Evolutionary conservation across 2,888 invertebrate genomes (phyloP), one percentile per base, ranked within the genome.

Genomic region (Aspidiotus destructor): DNA sequence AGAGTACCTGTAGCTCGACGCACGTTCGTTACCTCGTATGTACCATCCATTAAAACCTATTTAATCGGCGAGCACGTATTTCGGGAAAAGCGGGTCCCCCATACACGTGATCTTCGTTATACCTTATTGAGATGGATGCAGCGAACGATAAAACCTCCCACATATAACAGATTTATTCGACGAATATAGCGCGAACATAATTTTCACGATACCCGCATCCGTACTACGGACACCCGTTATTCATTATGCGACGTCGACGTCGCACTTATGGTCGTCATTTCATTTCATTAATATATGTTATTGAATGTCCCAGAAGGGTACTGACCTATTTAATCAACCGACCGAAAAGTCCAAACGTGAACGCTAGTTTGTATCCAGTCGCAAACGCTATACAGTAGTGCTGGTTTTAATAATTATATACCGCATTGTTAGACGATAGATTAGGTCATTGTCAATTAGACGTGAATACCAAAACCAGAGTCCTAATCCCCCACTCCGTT

Each of bases 381-480:
- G n/a, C 40, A 8, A 28, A 28, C 60, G n/a, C 13, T 44, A 60
- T 42, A 42, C 42, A 40, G 58, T 58, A 40, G 41, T 61, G n/a
- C 44, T 61, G n/a, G 41, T 60, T 40, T 28, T n/a, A 41, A 55
- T 64, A 48, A 48, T 57, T 48, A 58, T 58, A 40, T 16, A 16
- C 28, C 48, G 48, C 13, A 17, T 48, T 63, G 11, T 17, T 16
- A 52, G 15, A 10, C 54, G 16, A 13, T 13, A 40, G 54, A 63
- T 63, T 64, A 64, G 64, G 64, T 64, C 64, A 64, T 64, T 64
- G 64, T 64, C 64, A 64, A 42, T 57, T 53, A 58, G 40, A 48
- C 11, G 48, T n/a, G 48, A 13, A 48, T n/a, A 28, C 28, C 28
- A 28, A 28, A 28, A 28, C 28, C 28, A 28, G 28, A n/a, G n/a